Conservation (phyloP, 1,140 invertebrate species). For the Ladona fulva region DNA sequence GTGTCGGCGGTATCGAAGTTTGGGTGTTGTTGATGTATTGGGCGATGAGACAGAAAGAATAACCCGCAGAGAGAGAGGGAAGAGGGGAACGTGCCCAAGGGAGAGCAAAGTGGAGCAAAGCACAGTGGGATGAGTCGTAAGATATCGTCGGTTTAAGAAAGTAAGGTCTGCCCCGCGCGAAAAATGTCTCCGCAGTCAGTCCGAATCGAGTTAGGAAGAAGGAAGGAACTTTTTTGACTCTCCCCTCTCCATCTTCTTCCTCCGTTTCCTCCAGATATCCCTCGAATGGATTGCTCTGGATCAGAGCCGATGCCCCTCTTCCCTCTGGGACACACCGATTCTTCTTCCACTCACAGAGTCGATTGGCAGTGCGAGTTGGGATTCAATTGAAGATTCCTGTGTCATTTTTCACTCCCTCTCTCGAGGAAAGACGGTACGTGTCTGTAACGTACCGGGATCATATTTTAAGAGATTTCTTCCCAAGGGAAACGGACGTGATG, state of each 20-base stretch:
- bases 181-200: not conserved
- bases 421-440: too few species aligned
- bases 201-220: not conserved
- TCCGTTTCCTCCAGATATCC: not conserved
- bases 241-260: not conserved
- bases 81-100: not conserved
- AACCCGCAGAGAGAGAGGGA: not conserved
- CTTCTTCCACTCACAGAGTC: not conserved
- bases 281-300: not conserved
- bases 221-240: not conserved
- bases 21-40: too few species aligned
- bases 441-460: too few species aligned
- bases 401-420: not conserved
- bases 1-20: too few species aligned
- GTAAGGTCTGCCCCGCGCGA: not conserved
- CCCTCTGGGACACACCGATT: not conserved
- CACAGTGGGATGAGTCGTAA: not conserved
- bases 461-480: too few species aligned
- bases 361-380: not conserved
- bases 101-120: not conserved
- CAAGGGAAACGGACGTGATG: too few species aligned
- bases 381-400: not conserved
- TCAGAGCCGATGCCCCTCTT: not conserved
- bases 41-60: too few species aligned
- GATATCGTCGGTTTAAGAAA: constrained; percentile 9